Percentiles rank a stretch among this genome's conserved stretches.
phyloP scores from a whole-genome alignment of 1,140 invertebrate genomes.

The Drosophila fuyamai region DNA sequence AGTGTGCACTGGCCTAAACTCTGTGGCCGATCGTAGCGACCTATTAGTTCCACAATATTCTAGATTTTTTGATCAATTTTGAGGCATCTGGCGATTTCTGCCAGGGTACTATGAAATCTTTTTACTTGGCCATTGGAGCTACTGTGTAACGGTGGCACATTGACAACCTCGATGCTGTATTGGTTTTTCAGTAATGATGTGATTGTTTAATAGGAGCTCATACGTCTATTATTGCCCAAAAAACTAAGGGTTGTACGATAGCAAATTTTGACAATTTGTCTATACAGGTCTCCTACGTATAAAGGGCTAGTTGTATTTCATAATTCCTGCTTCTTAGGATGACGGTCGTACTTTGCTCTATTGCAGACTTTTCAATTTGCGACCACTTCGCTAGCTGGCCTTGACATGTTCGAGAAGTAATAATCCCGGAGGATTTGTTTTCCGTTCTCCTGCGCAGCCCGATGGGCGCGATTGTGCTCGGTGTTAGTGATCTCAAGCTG shows the following conservation, averaged over 20 bases:
- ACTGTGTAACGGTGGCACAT: slow-evolving; percentile 24
- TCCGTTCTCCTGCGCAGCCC: slow-evolving; percentile 34
- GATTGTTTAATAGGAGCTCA: slow-evolving; percentile 12
- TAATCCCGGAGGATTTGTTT: slow-evolving; percentile 28
- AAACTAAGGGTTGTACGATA: slow-evolving; percentile 31
- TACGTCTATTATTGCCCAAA: slow-evolving; percentile 26
- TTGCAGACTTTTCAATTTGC: slow-evolving; percentile 36
- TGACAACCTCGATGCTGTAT: slow-evolving; percentile 9
- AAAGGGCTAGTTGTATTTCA: slow-evolving; percentile 23
- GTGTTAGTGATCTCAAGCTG: slow-evolving; percentile 4
- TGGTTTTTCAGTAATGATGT: slow-evolving; percentile 4
- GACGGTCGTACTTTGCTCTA: slow-evolving; percentile 37
- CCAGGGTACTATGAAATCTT: slow-evolving; percentile 38
- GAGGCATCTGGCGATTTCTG: slow-evolving; percentile 10
- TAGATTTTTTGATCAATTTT: slow-evolving; percentile 3
- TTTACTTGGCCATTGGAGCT: slow-evolving; percentile 38
- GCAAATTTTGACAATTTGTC: slow-evolving; percentile 42
- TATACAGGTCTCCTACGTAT: slow-evolving; percentile 27
- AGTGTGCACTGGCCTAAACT: not conserved
- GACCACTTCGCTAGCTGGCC: slow-evolving; percentile 23
- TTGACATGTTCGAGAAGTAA: slow-evolving; percentile 44
- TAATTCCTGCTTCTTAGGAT: slow-evolving; percentile 34
- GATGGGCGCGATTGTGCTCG: slow-evolving; percentile 26
- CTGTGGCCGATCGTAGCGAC: not conserved
- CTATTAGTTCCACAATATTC: not conserved